These are phyloP conservation scores for Chondrosia reniformis DNA, from an alignment of 37 sponge, comb jelly and placozoan genomes.

Conservation along the genomic window DNA sequence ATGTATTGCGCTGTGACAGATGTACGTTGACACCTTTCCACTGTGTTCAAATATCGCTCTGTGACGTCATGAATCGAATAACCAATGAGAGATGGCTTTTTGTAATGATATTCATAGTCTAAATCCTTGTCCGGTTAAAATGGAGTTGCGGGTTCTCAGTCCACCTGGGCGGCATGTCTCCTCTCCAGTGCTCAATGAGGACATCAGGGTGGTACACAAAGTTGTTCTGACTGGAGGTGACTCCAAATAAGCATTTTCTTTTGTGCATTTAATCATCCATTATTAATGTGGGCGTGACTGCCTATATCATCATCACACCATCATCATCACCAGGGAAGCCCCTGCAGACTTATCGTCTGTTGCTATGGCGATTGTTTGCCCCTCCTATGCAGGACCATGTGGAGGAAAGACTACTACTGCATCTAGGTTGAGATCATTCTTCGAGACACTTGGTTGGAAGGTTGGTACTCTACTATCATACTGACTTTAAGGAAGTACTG, in stretches of 20 bases:
- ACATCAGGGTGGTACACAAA: conserved; percentile 43
- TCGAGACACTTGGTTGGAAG: conserved; percentile 82
- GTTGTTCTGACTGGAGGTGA: conserved; percentile 86
- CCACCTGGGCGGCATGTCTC: conserved; percentile 3
- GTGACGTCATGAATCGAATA: background rate
- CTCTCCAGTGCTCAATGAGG: conserved; percentile 3
- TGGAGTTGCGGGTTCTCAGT: too few relatives aligned
- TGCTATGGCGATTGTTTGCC: background rate
- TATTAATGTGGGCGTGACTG: background rate
- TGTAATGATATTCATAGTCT: too few relatives aligned
- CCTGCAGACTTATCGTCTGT: background rate
- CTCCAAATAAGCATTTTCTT: background rate
- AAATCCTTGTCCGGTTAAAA: too few relatives aligned
- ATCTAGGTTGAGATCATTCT: conserved; percentile 56
- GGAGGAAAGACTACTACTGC: conserved; percentile 80
- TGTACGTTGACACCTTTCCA: too few relatives aligned
- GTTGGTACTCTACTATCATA: conserved; percentile 10
- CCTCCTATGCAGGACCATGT: conserved; percentile 65
- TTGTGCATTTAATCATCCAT: background rate
- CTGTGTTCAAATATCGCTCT: too few relatives aligned
- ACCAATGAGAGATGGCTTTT: too few relatives aligned
- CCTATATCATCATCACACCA: background rate
- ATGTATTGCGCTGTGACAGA: too few relatives aligned
- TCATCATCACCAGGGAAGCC: background rate
- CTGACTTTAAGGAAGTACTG: too few relatives aligned